phyloP scores from a whole-genome alignment of 2,797 vertebrate species.

The Nannoperca obscura region DNA sequence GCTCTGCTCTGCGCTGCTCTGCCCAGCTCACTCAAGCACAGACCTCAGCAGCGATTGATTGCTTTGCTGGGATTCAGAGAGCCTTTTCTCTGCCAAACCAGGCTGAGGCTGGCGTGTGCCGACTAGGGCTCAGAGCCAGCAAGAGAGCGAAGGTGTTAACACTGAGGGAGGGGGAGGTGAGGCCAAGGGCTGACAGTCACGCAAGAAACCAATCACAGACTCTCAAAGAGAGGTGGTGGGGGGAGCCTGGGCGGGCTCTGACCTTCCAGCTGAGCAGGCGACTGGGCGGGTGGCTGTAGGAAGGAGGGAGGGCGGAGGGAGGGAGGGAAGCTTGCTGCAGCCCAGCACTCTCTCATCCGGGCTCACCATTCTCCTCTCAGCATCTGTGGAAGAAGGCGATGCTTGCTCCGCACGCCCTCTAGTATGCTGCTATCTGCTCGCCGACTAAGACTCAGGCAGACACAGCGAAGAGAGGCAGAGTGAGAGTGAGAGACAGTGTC shows the following conservation, averaged over 20 bases:
- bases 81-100: constrained; percentile 84
- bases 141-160: constrained; percentile 83
- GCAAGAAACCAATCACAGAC: constrained; percentile 70
- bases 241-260: constrained; percentile 72
- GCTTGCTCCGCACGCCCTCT: constrained; percentile 93
- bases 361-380: constrained; percentile 93
- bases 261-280: constrained; percentile 79
- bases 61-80: constrained; percentile 84
- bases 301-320: constrained; percentile 47
- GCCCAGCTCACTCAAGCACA: constrained; percentile 82
- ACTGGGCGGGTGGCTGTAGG: constrained; percentile 75
- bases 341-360: constrained; percentile 91
- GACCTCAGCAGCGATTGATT: constrained; percentile 86
- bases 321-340: constrained; percentile 90
- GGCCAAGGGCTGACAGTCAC: constrained; percentile 69
- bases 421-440: constrained; percentile 91
- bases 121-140: constrained; percentile 78
- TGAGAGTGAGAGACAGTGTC: constrained; percentile 41
- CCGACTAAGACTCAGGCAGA: constrained; percentile 82
- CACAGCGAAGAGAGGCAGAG: constrained; percentile 68
- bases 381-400: constrained; percentile 97
- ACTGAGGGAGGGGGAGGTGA: constrained; percentile 67
- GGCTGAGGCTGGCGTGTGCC: constrained; percentile 82
- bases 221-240: constrained; percentile 24
- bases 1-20: constrained; percentile 66